Conservation (phyloP, 2,888 invertebrate genomes). For the Cylloceria caligata region DNA sequence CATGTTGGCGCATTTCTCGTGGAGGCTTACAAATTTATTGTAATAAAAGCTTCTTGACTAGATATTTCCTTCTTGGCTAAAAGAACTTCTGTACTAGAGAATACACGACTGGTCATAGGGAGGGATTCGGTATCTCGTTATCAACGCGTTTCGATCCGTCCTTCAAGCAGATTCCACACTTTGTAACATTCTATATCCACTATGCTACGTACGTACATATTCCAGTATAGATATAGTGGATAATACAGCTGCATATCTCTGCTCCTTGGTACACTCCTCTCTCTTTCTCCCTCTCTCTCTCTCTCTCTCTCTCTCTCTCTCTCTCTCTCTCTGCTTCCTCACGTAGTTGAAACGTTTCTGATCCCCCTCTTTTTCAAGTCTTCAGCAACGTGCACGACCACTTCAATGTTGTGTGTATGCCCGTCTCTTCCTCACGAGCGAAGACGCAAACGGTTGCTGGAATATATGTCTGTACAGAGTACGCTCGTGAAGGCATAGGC, state of each 20-base stretch:
- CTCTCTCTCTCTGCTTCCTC: constrained; percentile 51
- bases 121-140: constrained; percentile 40
- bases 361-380: constrained; percentile 14
- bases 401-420: constrained; percentile 31
- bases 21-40: constrained; percentile 61
- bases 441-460: constrained; percentile 27
- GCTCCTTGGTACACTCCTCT: constrained; percentile 39
- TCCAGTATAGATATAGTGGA: not conserved
- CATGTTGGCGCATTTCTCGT: constrained; percentile 41
- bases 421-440: constrained; percentile 24
- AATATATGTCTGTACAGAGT: constrained; percentile 1
- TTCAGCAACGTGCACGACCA: constrained; percentile 5
- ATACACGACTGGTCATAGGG: constrained; percentile 16
- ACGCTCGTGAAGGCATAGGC: constrained; percentile 56
- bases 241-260: constrained; percentile 55
- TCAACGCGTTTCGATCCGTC: constrained; percentile 50
- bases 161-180: constrained; percentile 52
- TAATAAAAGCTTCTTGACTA: constrained; percentile 43
- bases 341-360: constrained; percentile 60
- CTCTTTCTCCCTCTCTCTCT: too few relatives aligned
- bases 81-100: not conserved
- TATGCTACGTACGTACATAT: not conserved
- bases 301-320: too few relatives aligned
- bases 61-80: constrained; percentile 15
- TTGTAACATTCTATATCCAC: constrained; percentile 15